Percentiles rank a stretch among this genome's conserved stretches.
phyloP scores from a whole-genome alignment of 1,140 invertebrate genomes.

The Rhyzopertha dominica region DNA sequence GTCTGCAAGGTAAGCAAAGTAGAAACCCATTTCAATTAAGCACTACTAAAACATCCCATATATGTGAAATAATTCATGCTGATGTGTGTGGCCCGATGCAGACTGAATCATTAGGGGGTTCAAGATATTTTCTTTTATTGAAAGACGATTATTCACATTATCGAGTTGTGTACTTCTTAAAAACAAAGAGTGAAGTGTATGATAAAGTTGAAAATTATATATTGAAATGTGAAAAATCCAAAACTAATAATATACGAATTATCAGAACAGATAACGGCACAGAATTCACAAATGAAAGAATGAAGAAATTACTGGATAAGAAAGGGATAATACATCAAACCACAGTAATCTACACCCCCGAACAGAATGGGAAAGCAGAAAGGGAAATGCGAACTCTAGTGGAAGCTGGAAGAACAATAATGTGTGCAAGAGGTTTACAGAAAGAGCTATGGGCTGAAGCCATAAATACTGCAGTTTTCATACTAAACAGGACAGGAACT shows the following conservation, averaged over 20 bases:
- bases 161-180: no score
- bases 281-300: constrained; percentile 40
- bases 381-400: constrained; percentile 39
- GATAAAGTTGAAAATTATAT: constrained; percentile 38
- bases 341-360: constrained; percentile 5
- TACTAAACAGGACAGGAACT: constrained; percentile 34
- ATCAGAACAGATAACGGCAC: constrained; percentile 36
- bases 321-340: constrained; percentile 3
- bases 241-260: constrained; percentile 25
- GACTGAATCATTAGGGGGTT: constrained; percentile 32
- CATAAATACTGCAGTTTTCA: constrained; percentile 24
- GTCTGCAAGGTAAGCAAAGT: neutral
- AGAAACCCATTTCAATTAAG: neutral
- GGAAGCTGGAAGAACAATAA: constrained; percentile 37
- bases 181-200: no score
- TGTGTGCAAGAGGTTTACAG: constrained; percentile 23
- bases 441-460: constrained; percentile 41
- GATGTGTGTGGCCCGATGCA: constrained; percentile 44
- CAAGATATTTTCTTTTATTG: no score
- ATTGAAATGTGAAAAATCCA: constrained; percentile 33
- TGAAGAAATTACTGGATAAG: constrained; percentile 8
- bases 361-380: constrained; percentile 31
- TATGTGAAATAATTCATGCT: constrained; percentile 27
- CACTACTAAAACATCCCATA: constrained; percentile 5
- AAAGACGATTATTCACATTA: no score